Evolutionary conservation across 35 echinoderm and acorn worm species (phyloP).

Genomic region (Ptychodera flava): DNA sequence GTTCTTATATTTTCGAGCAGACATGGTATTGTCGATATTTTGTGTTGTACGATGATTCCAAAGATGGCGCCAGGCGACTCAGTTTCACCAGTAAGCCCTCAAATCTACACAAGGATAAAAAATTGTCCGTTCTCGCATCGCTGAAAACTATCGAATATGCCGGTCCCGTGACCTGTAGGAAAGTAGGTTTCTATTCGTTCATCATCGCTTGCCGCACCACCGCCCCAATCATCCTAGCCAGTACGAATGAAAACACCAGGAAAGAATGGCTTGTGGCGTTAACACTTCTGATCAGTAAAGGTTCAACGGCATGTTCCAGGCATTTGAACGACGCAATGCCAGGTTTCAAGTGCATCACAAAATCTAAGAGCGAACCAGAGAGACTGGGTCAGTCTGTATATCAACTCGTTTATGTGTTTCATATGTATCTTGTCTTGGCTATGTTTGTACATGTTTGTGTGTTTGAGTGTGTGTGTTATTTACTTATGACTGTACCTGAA

Average conservation of each 20-base stretch:
- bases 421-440: no score
- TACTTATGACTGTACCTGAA: background rate
- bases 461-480: background rate
- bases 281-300: background rate
- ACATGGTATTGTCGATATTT: background rate
- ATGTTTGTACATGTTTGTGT: no score
- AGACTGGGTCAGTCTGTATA: no score
- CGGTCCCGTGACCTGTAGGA: background rate
- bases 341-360: no score
- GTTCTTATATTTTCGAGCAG: background rate
- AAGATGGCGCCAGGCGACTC: background rate
- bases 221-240: background rate
- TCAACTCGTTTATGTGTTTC: no score
- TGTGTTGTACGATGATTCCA: background rate
- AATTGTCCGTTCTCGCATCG: background rate
- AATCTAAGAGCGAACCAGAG: no score
- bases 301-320: no score
- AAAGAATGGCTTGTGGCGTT: background rate
- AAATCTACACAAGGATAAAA: background rate
- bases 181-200: background rate
- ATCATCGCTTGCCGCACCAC: background rate
- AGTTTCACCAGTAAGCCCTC: background rate
- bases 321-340: no score
- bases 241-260: background rate
- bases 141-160: background rate